These are phyloP conservation scores for Bellardia bayeri DNA, from an alignment of 2,888 invertebrate genomes.

Conservation along the genomic window DNA sequence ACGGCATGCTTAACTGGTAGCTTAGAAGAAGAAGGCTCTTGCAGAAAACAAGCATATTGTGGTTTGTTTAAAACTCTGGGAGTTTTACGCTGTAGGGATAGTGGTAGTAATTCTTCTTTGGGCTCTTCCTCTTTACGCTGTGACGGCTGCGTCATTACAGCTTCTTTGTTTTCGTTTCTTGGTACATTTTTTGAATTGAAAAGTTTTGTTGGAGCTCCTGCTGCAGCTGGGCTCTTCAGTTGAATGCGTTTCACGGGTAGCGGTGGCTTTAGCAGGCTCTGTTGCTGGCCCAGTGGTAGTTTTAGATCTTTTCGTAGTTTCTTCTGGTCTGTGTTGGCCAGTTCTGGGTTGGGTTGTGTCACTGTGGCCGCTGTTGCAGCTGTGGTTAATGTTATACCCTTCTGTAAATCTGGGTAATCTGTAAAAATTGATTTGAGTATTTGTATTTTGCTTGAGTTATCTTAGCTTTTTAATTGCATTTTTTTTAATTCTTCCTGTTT, in stretches of 20 bases:
- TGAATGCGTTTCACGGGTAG: conserved; percentile 63
- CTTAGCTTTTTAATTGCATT: conserved; percentile 24
- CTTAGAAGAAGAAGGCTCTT: neutral
- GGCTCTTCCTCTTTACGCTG: neutral
- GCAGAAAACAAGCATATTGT: conserved; percentile 82
- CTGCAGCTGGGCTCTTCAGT: conserved; percentile 33
- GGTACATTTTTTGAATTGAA: conserved; percentile 35
- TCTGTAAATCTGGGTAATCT: conserved; percentile 84
- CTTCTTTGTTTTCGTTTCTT: neutral
- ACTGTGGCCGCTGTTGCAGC: conserved; percentile 47
- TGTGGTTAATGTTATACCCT: conserved; percentile 80
- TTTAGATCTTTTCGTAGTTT: conserved; percentile 67
- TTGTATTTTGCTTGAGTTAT: conserved; percentile 57
- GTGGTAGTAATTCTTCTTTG: neutral
- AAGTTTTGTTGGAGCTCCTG: neutral
- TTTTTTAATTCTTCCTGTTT: conserved; percentile 48
- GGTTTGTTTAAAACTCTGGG: conserved; percentile 80
- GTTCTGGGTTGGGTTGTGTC: conserved; percentile 32
- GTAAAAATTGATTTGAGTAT: conserved; percentile 79
- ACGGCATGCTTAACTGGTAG: conserved; percentile 35
- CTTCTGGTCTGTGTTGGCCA: conserved; percentile 37
- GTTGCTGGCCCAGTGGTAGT: conserved; percentile 47
- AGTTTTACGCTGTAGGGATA: conserved; percentile 71
- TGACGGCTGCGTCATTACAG: neutral
- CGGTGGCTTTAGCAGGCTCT: conserved; percentile 52